A percentile compares a stretch with the other conserved stretches of the same genome.
phyloP scores from a whole-genome alignment of 2,113 vertebrate genomes.

The Oreotrochilus melanogaster region DNA sequence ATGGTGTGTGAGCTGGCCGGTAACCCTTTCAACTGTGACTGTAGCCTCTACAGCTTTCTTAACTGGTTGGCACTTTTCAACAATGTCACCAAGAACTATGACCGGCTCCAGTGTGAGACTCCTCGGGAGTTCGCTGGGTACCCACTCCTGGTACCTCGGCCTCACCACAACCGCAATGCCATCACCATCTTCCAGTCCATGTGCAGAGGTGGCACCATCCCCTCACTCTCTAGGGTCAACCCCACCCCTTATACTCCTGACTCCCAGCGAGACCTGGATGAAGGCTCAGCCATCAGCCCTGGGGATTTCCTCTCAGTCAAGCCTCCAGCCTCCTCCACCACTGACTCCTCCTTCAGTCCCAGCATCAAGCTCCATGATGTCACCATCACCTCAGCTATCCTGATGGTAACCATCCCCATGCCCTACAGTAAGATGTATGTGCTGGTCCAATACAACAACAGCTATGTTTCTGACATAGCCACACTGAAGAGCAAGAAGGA shows the following conservation, averaged over 20 bases:
- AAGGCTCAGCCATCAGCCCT: conserved; percentile 89
- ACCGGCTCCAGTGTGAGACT: conserved; percentile 95
- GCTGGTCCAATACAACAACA: conserved; percentile 93
- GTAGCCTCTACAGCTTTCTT: conserved; percentile 92
- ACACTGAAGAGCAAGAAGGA: conserved; percentile 92
- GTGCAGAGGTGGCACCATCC: conserved; percentile 90
- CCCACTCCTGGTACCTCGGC: conserved; percentile 88
- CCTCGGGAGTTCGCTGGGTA: conserved; percentile 90
- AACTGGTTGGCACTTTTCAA: conserved; percentile 95
- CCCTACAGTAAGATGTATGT: conserved; percentile 98
- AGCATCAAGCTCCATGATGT: conserved; percentile 91
- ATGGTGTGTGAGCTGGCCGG: conserved; percentile 94
- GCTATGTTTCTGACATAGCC: conserved; percentile 86
- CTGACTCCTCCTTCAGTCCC: conserved; percentile 83
- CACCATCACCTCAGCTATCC: conserved; percentile 84
- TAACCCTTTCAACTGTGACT: conserved; percentile 97
- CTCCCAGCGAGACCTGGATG: conserved; percentile 80
- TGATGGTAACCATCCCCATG: conserved; percentile 91
- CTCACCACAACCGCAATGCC: conserved; percentile 91
- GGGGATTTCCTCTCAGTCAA: conserved; percentile 86
- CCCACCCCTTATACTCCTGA: conserved; percentile 86
- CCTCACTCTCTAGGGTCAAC: conserved; percentile 81
- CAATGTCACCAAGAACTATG: conserved; percentile 96
- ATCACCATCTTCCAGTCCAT: conserved; percentile 88
- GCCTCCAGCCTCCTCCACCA: conserved; percentile 86